Base-by-base conservation (phyloP, 1,140 invertebrate species). In the Antheraea mylitta region DNA sequence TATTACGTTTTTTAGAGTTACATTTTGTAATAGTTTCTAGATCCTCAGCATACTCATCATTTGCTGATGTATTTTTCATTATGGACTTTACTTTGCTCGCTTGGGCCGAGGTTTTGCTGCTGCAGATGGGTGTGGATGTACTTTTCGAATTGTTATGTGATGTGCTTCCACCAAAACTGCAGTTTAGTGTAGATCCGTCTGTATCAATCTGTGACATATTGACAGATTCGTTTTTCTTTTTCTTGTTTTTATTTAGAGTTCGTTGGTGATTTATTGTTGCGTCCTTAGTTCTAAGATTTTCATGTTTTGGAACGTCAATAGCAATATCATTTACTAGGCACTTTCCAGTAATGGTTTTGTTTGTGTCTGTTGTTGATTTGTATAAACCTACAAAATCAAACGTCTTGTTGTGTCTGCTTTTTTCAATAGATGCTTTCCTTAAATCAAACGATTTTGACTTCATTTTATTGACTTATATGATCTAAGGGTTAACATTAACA, bases 1-100 rank as follows among this genome's bases (percentile, higher is more conserved):
- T 91, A 66, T 85, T 87, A 53, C 89, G 81, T 70, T 91, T 91
- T 69, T 89, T 89, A 0, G 22, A 59, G 22, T 18, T 22, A 22
- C 48, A 11, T 53, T 65, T 61, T 30, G 19, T 64, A 18, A 11
- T 13, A 42, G 3, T 64, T 18, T 36, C 9, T 3, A 73, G 66
- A 18, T 83, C 76, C 36, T 69, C 42, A 18, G 22, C n/a, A 13
- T 73, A 45, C 8, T 76, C 73, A 19, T 36, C 18, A 3, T 58
- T 18, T 59, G 7, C 7, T 0, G 64, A 36, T 16, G 66, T 70
- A 19, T 67, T 77, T 65, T 81, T 79, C 72, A 77, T 77, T 22
- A 79, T 81, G 10, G 77, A 79, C 64, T 85, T 82, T 18, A 85
- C 73, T 67, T 68, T 72, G 64, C 19, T 58, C 8, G 18, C 38